A percentile compares a stretch with the other conserved stretches of the same genome.
phyloP scores from a whole-genome alignment of 1,140 invertebrate genomes.

The Planococcus citri region DNA sequence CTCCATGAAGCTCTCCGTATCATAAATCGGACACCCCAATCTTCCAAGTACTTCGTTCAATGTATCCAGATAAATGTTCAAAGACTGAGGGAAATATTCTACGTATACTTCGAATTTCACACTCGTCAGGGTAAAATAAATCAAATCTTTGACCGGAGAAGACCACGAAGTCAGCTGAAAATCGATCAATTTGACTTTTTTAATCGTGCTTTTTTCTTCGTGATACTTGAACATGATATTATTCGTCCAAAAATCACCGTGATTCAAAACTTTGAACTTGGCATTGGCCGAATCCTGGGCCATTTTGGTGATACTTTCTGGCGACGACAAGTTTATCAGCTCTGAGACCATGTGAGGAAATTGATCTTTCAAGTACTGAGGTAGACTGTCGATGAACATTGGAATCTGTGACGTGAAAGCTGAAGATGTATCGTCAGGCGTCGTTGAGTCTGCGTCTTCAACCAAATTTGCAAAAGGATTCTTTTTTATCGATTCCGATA shows the following conservation, averaged over 20 bases:
- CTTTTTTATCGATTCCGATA: neutral
- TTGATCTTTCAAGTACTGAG: neutral
- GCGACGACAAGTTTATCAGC: neutral
- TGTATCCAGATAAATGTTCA: conserved; percentile 4
- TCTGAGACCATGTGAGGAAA: neutral
- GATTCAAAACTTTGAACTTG: no score
- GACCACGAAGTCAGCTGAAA: neutral
- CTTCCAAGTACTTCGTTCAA: neutral
- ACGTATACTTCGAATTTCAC: neutral
- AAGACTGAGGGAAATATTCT: neutral
- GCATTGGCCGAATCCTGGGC: neutral
- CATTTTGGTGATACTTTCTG: no score
- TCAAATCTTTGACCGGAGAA: neutral
- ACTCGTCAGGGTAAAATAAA: conserved; percentile 15
- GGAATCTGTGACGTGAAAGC: neutral
- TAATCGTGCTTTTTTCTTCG: neutral
- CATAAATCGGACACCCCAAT: neutral
- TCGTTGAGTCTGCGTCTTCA: no score
- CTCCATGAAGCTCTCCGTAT: neutral
- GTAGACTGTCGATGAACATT: neutral
- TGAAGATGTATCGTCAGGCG: neutral
- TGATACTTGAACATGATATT: neutral
- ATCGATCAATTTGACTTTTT: neutral
- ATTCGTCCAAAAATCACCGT: neutral
- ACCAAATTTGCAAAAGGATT: neutral